Conservation (phyloP, 2,797 vertebrate genomes). For the Hippopotamyrus pictus region DNA sequence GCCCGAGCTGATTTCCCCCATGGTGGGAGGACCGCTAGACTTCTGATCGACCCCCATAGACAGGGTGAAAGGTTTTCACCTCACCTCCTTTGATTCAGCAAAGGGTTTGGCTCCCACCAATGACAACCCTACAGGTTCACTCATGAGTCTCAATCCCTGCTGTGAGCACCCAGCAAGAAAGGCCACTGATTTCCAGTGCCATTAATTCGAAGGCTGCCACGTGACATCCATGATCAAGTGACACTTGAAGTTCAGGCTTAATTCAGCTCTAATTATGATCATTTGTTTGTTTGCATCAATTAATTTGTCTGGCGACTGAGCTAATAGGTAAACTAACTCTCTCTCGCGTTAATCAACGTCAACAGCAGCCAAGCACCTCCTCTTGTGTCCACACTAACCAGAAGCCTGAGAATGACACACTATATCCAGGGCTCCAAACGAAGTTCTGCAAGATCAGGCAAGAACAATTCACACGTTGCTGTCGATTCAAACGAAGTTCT, state of each 20-base stretch:
- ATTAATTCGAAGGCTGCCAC: neutral
- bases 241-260: conserved; percentile 12
- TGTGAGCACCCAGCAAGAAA: neutral
- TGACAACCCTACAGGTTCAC: neutral
- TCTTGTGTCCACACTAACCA: neutral
- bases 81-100: neutral
- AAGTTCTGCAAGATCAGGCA: conserved; percentile 5
- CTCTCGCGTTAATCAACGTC: conserved; percentile 34
- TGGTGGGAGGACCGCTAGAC: neutral
- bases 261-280: conserved; percentile 24
- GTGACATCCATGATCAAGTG: neutral
- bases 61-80: neutral
- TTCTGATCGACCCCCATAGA: neutral
- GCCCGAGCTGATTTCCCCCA: neutral
- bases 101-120: neutral
- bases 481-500: neutral
- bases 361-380: conserved; percentile 29
- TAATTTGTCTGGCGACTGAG: conserved; percentile 34
- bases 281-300: conserved; percentile 35
- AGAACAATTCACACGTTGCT: neutral
- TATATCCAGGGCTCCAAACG: neutral
- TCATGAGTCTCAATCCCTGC: neutral
- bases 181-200: neutral
- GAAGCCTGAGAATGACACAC: conserved; percentile 14
- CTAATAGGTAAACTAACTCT: conserved; percentile 22